Evolutionary conservation across 30 jellyfish, hydroid and myxozoan species (phyloP).

Genomic region (Mastigias papua): DNA sequence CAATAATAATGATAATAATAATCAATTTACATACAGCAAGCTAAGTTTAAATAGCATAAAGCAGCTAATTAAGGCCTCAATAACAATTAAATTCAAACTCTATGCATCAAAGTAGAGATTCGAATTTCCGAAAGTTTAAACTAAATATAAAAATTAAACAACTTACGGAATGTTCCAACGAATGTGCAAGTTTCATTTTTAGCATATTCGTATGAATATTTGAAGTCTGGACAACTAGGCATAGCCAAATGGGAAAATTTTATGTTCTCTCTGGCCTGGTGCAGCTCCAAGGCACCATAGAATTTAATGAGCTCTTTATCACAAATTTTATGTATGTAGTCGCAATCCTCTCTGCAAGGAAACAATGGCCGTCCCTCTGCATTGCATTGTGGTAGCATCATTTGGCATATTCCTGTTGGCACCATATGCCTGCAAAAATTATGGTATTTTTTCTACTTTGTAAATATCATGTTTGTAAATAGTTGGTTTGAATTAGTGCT

Average conservation of each 20-base stretch:
- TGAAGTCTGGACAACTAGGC: constrained; percentile 70
- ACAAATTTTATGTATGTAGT: constrained; percentile 26
- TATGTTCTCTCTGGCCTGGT: constrained; percentile 23
- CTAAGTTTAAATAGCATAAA: too few species aligned
- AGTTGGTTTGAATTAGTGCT: too few species aligned
- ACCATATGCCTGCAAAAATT: constrained; percentile 36
- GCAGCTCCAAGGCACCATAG: constrained; percentile 73
- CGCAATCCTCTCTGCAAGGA: constrained; percentile 81
- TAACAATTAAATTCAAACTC: too few species aligned
- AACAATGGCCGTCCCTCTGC: constrained; percentile 25
- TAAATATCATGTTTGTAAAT: too few species aligned
- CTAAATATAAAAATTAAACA: neutral
- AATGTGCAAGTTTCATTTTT: constrained; percentile 53
- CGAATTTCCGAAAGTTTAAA: too few species aligned
- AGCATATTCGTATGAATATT: constrained; percentile 35
- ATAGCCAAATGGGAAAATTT: constrained; percentile 68
- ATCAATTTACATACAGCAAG: too few species aligned
- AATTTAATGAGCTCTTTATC: constrained; percentile 49
- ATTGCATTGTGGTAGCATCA: constrained; percentile 62
- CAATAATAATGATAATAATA: too few species aligned
- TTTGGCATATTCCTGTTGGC: constrained; percentile 66
- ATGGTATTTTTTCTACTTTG: too few species aligned
- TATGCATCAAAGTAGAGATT: too few species aligned
- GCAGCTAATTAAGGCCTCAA: too few species aligned
- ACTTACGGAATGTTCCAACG: constrained; percentile 71